Evolutionary conservation across 2,888 invertebrate genomes (phyloP), one percentile per base, ranked within the genome.

Genomic region (Hipparchia sbordonii): DNA sequence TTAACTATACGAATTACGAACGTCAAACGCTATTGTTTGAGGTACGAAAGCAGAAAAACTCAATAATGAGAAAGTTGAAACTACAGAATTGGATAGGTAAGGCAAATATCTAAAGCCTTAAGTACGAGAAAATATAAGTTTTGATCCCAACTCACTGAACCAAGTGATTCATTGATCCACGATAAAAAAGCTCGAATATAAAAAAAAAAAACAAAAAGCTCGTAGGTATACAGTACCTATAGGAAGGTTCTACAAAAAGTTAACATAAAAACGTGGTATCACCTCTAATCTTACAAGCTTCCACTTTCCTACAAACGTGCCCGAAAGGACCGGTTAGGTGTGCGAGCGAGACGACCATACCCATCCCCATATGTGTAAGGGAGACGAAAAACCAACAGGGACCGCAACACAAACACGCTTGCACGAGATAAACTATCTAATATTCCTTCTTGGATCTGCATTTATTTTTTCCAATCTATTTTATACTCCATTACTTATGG

Each of bases 381-480:
- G 85, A 80, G 87, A 86, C 69, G 72, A 76, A 74, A 59, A 75
- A 81, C 78, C 80, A 82, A 87, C 84, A 84, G 84, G 82, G 86
- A 87, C 82, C 84, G 84, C 85, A 87, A 86, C 84, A 87, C 82
- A 88, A 88, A 87, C 85, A 87, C 80, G 81, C 82, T 82, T 81
- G 81, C 83, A 82, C 79, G 81, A 82, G 82, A 82, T 81, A 85
- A 84, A 83, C 82, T 81, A 83, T 82, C 82, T 77, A 76, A 77
- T 77, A 76, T 73, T 74, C 79, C 76, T 80, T 77, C 77, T 78
- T 78, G 78, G 76, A 83, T 84, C 80, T 83, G 82, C 80, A 79
- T 79, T 80, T 75, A 23, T 8, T 60, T 65, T 7, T 46, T 10
- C 46, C 71, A 76, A 70, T 70, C 72, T 45, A 80, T 76, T 79